phyloP scores from a whole-genome alignment of 2,888 invertebrate species.

The Amitus sp. region DNA sequence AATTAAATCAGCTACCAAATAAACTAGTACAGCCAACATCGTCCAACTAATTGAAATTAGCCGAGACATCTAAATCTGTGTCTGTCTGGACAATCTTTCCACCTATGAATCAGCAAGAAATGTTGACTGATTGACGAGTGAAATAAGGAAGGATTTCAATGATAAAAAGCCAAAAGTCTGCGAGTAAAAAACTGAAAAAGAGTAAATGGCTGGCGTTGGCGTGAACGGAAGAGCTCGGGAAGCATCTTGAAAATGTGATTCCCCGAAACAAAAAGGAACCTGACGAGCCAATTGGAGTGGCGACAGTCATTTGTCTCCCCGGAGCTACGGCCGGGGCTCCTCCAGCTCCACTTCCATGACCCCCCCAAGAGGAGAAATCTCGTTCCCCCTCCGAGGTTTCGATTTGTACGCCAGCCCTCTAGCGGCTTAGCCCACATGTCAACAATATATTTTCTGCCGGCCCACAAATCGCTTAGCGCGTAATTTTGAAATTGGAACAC shows the following conservation, averaged over 20 bases:
- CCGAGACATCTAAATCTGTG: too few relatives aligned
- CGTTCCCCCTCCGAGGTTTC: constrained; percentile 18
- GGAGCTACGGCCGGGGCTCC: constrained; percentile 38
- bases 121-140: neutral
- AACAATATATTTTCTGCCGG: constrained; percentile 64
- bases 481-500: constrained; percentile 65
- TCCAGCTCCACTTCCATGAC: constrained; percentile 18
- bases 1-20: too few relatives aligned
- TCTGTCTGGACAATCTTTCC: too few relatives aligned
- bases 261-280: constrained; percentile 13
- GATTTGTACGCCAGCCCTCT: constrained; percentile 39
- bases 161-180: neutral
- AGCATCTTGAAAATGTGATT: constrained; percentile 24
- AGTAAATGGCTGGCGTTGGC: neutral
- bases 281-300: constrained; percentile 42
- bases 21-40: too few relatives aligned
- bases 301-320: constrained; percentile 61
- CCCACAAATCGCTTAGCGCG: constrained; percentile 65
- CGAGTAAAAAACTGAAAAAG: neutral
- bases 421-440: constrained; percentile 57
- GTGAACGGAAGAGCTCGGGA: constrained; percentile 3
- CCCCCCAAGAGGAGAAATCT: constrained; percentile 33
- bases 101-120: constrained; percentile 21
- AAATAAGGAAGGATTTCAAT: constrained; percentile 2
- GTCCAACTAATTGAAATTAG: too few relatives aligned